Conservation (phyloP, 2,797 vertebrate genomes). For the Cottoperca gobio region DNA sequence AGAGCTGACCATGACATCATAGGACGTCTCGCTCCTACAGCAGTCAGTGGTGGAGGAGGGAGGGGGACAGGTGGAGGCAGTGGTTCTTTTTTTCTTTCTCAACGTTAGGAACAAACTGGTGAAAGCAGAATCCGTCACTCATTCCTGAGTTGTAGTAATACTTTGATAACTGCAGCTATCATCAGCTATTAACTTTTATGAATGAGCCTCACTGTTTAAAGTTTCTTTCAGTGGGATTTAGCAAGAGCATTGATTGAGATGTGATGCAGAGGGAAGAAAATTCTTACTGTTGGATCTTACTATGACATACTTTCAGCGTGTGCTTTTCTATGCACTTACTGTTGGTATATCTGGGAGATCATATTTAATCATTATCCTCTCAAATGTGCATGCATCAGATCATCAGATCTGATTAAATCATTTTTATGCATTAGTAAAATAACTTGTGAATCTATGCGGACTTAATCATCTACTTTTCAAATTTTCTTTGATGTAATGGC, state of each 20-base stretch:
- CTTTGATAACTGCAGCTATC: slow-evolving; percentile 53
- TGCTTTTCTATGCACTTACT: not conserved
- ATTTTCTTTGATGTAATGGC: not conserved
- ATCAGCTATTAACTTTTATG: slow-evolving; percentile 56
- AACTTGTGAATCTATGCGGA: not conserved
- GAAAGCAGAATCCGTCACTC: slow-evolving; percentile 32
- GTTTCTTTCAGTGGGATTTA: slow-evolving; percentile 40
- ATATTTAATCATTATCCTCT: not conserved
- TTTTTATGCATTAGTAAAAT: not conserved
- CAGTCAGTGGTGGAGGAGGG: slow-evolving; percentile 16
- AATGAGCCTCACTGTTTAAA: slow-evolving; percentile 63
- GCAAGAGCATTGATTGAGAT: slow-evolving; percentile 47
- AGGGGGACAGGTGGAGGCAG: slow-evolving; percentile 55
- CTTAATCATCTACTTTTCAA: not conserved
- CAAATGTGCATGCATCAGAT: slow-evolving; percentile 7
- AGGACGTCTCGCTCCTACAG: slow-evolving; percentile 74
- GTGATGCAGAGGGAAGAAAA: slow-evolving; percentile 38
- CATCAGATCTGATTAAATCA: slow-evolving; percentile 5
- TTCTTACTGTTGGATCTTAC: slow-evolving; percentile 18
- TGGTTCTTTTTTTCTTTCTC: slow-evolving; percentile 13
- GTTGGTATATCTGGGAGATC: slow-evolving; percentile 16
- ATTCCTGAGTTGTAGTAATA: slow-evolving; percentile 48
- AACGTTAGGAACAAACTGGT: not conserved
- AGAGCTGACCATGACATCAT: slow-evolving; percentile 81
- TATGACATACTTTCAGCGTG: not conserved